These are phyloP conservation scores for Megalops atlanticus DNA, from an alignment of 2,113 vertebrate species.

Conservation along the genomic window DNA sequence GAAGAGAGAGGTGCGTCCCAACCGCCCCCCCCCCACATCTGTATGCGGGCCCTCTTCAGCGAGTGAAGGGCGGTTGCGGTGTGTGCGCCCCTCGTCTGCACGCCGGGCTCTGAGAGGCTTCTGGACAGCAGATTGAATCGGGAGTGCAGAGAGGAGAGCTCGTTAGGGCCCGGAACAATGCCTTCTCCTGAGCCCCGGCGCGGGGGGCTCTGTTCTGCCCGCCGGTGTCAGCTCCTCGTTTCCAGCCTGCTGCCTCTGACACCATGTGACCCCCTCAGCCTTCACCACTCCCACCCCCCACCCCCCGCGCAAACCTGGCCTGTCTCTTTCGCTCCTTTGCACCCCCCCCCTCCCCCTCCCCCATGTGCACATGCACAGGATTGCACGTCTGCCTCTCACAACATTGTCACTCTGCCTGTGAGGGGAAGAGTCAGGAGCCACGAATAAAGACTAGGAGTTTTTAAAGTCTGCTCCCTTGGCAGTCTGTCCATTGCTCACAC, in stretches of 20 bases:
- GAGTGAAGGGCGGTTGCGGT: conserved; percentile 63
- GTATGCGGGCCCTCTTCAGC: conserved; percentile 49
- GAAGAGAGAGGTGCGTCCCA: too few relatives aligned
- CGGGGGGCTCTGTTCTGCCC: conserved; percentile 17
- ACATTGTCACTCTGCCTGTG: not conserved
- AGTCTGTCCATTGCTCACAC: too few relatives aligned
- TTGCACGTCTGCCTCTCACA: not conserved
- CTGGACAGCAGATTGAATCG: conserved; percentile 69
- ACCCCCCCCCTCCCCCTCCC: not conserved
- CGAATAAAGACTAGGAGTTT: not conserved
- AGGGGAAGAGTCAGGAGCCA: not conserved
- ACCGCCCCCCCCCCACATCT: conserved; percentile 41
- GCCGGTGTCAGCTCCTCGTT: not conserved
- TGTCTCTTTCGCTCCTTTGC: conserved; percentile 13
- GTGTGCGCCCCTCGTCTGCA: conserved; percentile 15
- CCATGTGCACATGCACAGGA: not conserved
- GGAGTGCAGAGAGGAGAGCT: conserved; percentile 52
- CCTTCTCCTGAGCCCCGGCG: conserved; percentile 36
- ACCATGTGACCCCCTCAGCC: not conserved
- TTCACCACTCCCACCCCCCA: conserved; percentile 10
- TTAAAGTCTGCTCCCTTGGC: not conserved
- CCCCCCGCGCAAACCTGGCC: too few relatives aligned
- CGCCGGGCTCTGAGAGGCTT: conserved; percentile 54
- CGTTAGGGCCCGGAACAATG: conserved; percentile 71
- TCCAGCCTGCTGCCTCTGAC: not conserved